Conservation (phyloP, 2,888 invertebrate genomes). For the Pseudococcus longispinus region DNA sequence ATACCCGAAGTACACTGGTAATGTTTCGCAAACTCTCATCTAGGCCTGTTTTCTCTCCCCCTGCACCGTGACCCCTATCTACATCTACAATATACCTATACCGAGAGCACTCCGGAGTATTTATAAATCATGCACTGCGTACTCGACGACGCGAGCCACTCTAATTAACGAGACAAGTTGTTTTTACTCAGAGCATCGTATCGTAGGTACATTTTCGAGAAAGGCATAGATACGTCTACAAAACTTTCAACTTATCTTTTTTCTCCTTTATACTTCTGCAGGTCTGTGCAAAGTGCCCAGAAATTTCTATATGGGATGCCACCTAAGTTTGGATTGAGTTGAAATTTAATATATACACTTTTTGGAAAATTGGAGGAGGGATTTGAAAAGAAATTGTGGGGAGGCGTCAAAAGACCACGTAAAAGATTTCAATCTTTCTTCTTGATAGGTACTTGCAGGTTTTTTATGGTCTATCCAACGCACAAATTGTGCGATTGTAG, state of each 20-base stretch:
- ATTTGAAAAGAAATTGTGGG: too few relatives aligned
- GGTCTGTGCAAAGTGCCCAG: too few relatives aligned
- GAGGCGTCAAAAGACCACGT: too few relatives aligned
- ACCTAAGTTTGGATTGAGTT: too few relatives aligned
- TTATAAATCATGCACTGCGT: constrained; percentile 4
- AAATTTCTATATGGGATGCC: too few relatives aligned
- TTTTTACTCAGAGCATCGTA: background rate
- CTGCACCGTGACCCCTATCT: background rate
- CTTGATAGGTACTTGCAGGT: too few relatives aligned
- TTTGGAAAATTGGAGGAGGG: too few relatives aligned
- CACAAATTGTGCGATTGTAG: too few relatives aligned
- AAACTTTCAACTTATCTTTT: background rate
- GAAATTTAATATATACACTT: too few relatives aligned
- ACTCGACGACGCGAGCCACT: background rate
- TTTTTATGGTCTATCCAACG: too few relatives aligned
- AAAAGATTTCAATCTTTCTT: too few relatives aligned
- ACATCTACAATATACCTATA: background rate
- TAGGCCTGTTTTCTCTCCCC: background rate
- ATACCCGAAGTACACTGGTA: background rate
- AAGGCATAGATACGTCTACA: background rate
- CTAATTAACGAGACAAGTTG: constrained; percentile 4
- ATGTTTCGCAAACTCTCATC: background rate
- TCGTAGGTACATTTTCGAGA: background rate
- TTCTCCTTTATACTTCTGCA: background rate
- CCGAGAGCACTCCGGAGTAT: background rate